phyloP scores from a whole-genome alignment of 1,140 invertebrate species.

The Hylaeus anthracinus region DNA sequence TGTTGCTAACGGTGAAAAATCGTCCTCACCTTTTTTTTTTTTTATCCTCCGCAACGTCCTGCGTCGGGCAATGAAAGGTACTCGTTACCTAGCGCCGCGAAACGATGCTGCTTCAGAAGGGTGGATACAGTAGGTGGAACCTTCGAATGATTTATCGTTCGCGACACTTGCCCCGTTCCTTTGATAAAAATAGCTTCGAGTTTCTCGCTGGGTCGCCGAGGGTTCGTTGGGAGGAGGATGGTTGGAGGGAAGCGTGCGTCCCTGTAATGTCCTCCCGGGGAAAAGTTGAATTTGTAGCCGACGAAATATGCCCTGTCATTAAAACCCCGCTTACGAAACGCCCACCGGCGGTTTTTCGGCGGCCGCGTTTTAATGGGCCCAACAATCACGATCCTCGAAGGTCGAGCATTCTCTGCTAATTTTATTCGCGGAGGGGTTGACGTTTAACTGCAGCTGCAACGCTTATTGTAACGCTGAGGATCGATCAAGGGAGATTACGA shows the following conservation, averaged over 20 bases:
- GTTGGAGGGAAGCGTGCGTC: slow-evolving; percentile 33
- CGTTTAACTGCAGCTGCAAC: no score
- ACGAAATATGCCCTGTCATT: slow-evolving; percentile 43
- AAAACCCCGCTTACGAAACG: slow-evolving; percentile 24
- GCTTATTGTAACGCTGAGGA: no score
- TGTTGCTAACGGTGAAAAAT: slow-evolving; percentile 69
- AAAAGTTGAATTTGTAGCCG: slow-evolving; percentile 39
- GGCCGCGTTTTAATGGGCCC: neutral
- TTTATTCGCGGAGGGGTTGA: neutral
- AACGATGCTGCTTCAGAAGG: slow-evolving; percentile 58
- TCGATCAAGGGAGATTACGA: no score
- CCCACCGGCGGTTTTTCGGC: neutral
- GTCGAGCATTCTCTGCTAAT: neutral
- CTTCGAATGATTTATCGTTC: slow-evolving; percentile 65
- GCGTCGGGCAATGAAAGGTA: slow-evolving; percentile 57
- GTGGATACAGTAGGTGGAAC: slow-evolving; percentile 60
- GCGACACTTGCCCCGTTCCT: slow-evolving; percentile 53
- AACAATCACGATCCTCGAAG: neutral
- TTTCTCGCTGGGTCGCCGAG: slow-evolving; percentile 33
- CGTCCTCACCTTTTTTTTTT: slow-evolving; percentile 59
- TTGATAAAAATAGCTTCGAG: slow-evolving; percentile 54
- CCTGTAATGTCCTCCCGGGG: slow-evolving; percentile 19
- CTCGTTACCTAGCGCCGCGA: slow-evolving; percentile 55
- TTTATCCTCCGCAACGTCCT: slow-evolving; percentile 7
- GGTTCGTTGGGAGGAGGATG: neutral